Evolutionary conservation across 2,113 vertebrate genomes (phyloP), one percentile per base, ranked within the genome.

Genomic region (Bos taurus): DNA sequence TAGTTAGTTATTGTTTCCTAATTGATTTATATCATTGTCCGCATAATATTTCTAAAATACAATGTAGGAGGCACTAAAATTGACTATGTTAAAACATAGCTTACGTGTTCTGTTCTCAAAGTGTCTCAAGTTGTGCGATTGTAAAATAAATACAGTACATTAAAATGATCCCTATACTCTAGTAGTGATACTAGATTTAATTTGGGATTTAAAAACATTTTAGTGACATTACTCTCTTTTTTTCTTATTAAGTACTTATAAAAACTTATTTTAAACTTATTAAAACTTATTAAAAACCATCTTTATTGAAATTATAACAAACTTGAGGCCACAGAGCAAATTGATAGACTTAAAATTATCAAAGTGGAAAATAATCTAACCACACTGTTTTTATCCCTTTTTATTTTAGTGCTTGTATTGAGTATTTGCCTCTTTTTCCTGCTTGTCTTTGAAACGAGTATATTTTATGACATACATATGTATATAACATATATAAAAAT

Each of bases 281-380:
- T 48, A 48, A 48, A 74, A 74, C 36, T 82, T 91, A 60, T 78
- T 64, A 91, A 93, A 85, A 74, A 83, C 80, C 17, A 28, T 3
- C 40, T 95, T 84, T 77, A 90, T 82, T 95, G 82, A 91, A 86
- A 78, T 94, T 7, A 40, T 91, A 92, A 89, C 9, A 91, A 84
- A 81, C 26, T 48, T 90, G 56, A 83, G 56, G 40, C 46, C 33
- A 87, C 33, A 78, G 28, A 48, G 54, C 26, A 93, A 91, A 86
- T 3, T 87, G 36, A 95, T 60, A 2, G 50, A 14, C n/a, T 60
- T 96, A 60, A 80, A 30, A 81, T 88, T 50, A 86, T 46, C n/a
- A 46, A 74, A 92, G 19, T 95, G 52, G 64, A 67, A 96, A 91
- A 88, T 94, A 93, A 89, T 67, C 17, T 88, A 60, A 7, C 52